These are phyloP conservation scores for Stegodyphus dumicola DNA, from an alignment of 1,140 invertebrate genomes.

Conservation along the genomic window DNA sequence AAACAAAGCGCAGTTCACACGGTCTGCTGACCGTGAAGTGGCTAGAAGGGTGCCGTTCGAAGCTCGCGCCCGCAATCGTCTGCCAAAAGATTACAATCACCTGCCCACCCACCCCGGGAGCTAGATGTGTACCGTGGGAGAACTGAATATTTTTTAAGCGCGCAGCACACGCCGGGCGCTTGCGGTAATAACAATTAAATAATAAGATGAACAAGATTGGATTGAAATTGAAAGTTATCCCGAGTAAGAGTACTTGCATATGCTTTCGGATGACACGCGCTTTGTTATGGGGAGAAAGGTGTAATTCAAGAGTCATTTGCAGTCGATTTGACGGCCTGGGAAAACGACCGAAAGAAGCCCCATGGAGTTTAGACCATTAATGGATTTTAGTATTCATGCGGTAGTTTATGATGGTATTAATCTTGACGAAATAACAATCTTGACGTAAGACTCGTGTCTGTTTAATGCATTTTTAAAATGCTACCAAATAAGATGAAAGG, in stretches of 20 bases:
- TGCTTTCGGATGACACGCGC: slow-evolving; percentile 25
- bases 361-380: too few species aligned
- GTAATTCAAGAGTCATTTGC: neutral
- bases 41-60: neutral
- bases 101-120: neutral
- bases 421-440: too few species aligned
- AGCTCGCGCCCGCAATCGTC: neutral
- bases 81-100: slow-evolving; percentile 23
- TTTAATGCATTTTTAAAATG: too few species aligned
- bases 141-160: slow-evolving; percentile 15
- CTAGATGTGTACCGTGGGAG: neutral
- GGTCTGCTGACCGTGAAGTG: slow-evolving; percentile 41
- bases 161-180: neutral
- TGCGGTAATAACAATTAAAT: slow-evolving; percentile 56
- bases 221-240: neutral
- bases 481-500: too few species aligned
- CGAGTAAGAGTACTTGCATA: neutral
- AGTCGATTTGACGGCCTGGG: too few species aligned
- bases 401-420: too few species aligned
- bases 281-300: neutral
- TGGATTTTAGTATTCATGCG: too few species aligned
- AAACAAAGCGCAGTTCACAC: slow-evolving; percentile 47
- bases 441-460: too few species aligned
- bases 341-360: too few species aligned
- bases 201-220: slow-evolving; percentile 43